phyloP scores from a whole-genome alignment of 2,888 invertebrate species.

The Epinotia brunnichana region DNA sequence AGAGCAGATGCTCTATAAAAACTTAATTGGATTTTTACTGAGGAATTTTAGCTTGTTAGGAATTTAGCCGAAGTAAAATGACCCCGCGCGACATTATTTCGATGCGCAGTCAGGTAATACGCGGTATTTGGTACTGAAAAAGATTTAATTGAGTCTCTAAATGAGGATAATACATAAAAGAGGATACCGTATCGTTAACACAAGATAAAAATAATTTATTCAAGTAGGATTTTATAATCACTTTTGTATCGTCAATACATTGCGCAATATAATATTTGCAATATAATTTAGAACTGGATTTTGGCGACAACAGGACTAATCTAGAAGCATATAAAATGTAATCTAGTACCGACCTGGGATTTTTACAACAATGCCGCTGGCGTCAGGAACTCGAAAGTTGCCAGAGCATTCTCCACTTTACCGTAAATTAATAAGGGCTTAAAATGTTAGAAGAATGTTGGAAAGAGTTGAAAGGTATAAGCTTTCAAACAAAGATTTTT shows the following conservation, averaged over 20 bases:
- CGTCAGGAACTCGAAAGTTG: background rate
- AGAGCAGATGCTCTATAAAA: constrained; percentile 47
- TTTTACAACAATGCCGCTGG: constrained; percentile 17
- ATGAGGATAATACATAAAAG: too few relatives aligned
- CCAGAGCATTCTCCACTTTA: background rate
- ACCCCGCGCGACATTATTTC: background rate
- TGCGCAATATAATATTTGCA: too few relatives aligned
- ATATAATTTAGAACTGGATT: too few relatives aligned
- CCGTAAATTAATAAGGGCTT: background rate
- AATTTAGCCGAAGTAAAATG: constrained; percentile 26
- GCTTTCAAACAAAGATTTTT: too few relatives aligned
- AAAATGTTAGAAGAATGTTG: background rate
- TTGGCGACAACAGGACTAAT: too few relatives aligned
- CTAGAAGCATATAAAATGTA: constrained; percentile 7
- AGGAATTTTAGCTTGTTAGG: constrained; percentile 40
- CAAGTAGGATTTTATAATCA: too few relatives aligned
- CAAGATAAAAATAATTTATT: too few relatives aligned
- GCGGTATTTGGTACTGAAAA: background rate
- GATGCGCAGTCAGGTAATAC: background rate
- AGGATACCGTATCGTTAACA: too few relatives aligned
- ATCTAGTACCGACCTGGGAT: background rate
- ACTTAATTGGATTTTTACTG: constrained; percentile 48
- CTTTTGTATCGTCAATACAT: too few relatives aligned
- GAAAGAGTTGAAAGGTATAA: constrained; percentile 42
- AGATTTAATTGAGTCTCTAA: background rate